These are phyloP conservation scores for Archilochus colubris DNA, from an alignment of 2,113 vertebrate species.

Conservation along the genomic window DNA sequence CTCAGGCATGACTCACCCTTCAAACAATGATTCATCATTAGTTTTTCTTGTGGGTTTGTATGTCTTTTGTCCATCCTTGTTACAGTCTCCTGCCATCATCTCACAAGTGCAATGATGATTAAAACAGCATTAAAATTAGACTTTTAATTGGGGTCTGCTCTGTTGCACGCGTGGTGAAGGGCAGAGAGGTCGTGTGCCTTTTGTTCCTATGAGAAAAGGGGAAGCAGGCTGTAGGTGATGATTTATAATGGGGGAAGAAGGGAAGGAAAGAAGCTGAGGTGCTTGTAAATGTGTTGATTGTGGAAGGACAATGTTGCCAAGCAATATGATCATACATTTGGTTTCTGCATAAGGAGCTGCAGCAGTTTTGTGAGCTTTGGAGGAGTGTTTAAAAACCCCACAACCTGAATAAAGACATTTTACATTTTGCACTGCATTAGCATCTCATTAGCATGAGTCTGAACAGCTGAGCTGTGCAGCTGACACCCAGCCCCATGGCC, in stretches of 20 bases:
- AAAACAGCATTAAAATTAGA: slow-evolving; percentile 5
- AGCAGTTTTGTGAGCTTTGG: neutral
- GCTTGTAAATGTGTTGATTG: neutral
- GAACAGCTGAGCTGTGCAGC: neutral
- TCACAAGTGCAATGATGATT: neutral
- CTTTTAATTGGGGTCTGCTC: neutral
- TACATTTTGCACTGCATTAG: neutral
- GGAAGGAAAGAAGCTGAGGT: neutral
- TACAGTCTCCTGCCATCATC: neutral
- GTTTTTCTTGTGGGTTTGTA: slow-evolving; percentile 23
- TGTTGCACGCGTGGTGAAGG: accelerated
- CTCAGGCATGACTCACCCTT: slow-evolving; percentile 58
- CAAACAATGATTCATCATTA: slow-evolving; percentile 50
- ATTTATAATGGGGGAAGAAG: neutral
- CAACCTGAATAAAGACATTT: neutral
- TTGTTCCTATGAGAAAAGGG: neutral
- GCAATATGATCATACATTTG: neutral
- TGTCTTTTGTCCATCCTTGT: slow-evolving; percentile 55
- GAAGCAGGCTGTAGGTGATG: neutral
- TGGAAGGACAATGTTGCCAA: slow-evolving; percentile 1
- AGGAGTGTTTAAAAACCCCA: neutral
- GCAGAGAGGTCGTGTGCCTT: neutral
- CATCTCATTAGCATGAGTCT: accelerated
- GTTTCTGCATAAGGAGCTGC: neutral
- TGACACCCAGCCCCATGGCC: neutral